phyloP scores from a whole-genome alignment of 2,888 invertebrate species.

The Drosophila barbarae region DNA sequence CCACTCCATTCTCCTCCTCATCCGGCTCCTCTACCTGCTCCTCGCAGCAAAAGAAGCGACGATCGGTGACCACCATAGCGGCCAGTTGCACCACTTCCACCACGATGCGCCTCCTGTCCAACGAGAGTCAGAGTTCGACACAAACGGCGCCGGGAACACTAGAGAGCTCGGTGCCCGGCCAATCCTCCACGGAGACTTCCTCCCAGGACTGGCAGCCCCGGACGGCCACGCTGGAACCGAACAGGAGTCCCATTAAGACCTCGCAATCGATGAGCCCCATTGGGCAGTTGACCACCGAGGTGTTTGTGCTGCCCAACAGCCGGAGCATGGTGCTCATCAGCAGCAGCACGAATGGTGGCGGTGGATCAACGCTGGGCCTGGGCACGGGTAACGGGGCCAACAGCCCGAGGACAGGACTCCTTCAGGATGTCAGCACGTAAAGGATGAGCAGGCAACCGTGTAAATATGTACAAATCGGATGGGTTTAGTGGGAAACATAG shows the following conservation, averaged over 20 bases:
- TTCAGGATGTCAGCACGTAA: slow-evolving; percentile 74
- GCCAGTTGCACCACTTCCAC: slow-evolving; percentile 47
- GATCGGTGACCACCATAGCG: slow-evolving; percentile 60
- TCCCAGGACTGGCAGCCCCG: slow-evolving; percentile 66
- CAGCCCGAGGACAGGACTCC: slow-evolving; percentile 52
- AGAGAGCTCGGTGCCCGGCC: slow-evolving; percentile 31
- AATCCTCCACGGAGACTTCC: slow-evolving; percentile 25
- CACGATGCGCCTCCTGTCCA: slow-evolving; percentile 49
- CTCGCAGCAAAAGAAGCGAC: slow-evolving; percentile 47
- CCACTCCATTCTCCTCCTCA: slow-evolving; percentile 26
- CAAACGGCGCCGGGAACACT: slow-evolving; percentile 57
- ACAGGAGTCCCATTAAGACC: slow-evolving; percentile 76
- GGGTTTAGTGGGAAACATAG: slow-evolving; percentile 11
- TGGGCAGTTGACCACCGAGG: slow-evolving; percentile 63
- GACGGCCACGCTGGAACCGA: slow-evolving; percentile 66
- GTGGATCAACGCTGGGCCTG: slow-evolving; percentile 8
- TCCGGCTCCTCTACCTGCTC: slow-evolving; percentile 8
- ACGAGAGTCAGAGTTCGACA: slow-evolving; percentile 58
- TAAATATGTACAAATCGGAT: slow-evolving; percentile 55
- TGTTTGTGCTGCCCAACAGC: slow-evolving; percentile 77
- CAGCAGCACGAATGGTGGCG: slow-evolving; percentile 38
- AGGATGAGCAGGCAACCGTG: slow-evolving; percentile 32
- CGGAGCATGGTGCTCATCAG: slow-evolving; percentile 78
- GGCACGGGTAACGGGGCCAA: slow-evolving; percentile 22
- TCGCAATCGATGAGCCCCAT: slow-evolving; percentile 79